phyloP scores from a whole-genome alignment of 2,797 vertebrate species.

The Eleutherodactylus coqui region DNA sequence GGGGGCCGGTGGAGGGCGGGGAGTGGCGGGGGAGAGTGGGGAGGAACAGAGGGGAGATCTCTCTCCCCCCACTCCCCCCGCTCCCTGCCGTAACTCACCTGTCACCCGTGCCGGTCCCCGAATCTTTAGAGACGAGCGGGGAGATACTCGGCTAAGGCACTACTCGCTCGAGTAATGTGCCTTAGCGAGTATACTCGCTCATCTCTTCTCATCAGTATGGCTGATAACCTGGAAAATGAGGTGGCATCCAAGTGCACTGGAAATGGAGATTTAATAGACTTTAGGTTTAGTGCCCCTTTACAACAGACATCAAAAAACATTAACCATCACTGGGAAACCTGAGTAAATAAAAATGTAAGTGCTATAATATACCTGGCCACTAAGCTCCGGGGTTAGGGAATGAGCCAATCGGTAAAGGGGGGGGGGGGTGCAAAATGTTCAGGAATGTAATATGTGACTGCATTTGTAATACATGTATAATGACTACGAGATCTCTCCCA shows the following conservation, averaged over 20 bases:
- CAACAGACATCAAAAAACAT: background rate
- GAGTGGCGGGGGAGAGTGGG: too few species aligned
- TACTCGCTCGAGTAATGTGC: too few species aligned
- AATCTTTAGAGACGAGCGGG: too few species aligned
- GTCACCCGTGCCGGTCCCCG: too few species aligned
- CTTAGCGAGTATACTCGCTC: too few species aligned
- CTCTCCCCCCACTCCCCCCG: too few species aligned
- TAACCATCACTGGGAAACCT: background rate
- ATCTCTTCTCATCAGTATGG: background rate
- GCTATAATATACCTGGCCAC: background rate
- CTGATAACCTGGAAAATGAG: background rate
- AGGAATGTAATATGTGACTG: conserved; percentile 16
- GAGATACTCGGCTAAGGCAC: too few species aligned
- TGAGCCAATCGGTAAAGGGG: background rate
- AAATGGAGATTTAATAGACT: background rate
- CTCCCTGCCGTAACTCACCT: too few species aligned
- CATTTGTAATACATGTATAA: conserved; percentile 2
- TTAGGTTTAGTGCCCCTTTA: background rate
- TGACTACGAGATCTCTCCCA: background rate
- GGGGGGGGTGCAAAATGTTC: background rate
- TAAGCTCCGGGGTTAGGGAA: background rate
- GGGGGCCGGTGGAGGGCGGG: too few species aligned
- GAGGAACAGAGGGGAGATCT: too few species aligned
- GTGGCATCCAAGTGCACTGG: background rate
- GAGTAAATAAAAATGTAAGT: background rate